A percentile compares a stretch with the other conserved stretches of the same genome.
Conservation (phyloP, 2,888 invertebrate genomes). For the Mycalesis mineus region DNA sequence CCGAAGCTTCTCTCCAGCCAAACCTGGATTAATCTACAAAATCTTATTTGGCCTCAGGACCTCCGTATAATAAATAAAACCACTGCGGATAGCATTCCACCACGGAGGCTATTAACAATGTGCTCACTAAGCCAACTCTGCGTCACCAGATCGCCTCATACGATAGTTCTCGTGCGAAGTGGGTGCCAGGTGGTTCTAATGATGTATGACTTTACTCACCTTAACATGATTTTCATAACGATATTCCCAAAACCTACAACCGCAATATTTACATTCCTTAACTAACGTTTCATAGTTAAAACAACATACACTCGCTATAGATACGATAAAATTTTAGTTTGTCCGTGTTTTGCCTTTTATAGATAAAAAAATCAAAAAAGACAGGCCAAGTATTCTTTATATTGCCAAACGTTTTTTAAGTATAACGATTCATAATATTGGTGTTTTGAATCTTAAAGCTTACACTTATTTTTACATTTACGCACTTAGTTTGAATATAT, state of each 20-base stretch:
- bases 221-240: not conserved
- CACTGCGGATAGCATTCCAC: no score
- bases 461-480: conserved; percentile 1
- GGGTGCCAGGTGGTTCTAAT: no score
- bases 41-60: no score
- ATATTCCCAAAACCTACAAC: not conserved
- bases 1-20: no score
- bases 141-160: no score
- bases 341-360: not conserved
- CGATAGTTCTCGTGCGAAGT: no score
- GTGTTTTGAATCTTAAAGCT: conserved; percentile 11
- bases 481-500: not conserved
- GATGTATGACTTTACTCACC: not conserved
- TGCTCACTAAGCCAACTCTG: no score
- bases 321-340: not conserved
- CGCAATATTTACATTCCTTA: not conserved
- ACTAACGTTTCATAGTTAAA: not conserved
- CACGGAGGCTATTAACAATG: no score
- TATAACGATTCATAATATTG: conserved; percentile 4
- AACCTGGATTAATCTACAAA: no score
- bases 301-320: not conserved
- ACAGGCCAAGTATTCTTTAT: not conserved
- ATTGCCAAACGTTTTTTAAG: not conserved
- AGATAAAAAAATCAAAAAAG: not conserved
- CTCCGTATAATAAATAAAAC: no score